Evolutionary conservation across 2,797 vertebrate genomes (phyloP), one percentile per base, ranked within the genome.

Genomic region (Sciurus carolinensis): DNA sequence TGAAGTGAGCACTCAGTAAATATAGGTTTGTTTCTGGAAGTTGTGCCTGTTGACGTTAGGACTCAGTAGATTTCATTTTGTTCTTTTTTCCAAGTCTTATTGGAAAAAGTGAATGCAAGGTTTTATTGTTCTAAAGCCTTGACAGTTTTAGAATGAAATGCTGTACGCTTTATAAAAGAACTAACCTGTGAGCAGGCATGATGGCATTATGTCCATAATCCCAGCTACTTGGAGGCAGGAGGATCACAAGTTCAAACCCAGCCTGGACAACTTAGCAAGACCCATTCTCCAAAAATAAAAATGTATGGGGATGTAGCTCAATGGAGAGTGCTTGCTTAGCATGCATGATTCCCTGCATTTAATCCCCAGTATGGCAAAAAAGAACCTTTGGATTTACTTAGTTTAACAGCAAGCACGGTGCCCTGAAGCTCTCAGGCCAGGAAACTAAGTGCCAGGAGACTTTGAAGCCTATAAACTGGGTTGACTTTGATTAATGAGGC

Each of bases 361-460:
- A 66, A 33, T 33, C 10, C 13, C 64, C 30, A 66, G 30, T 66
- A 66, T 33, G 0, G 5, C 64, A 66, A 66, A 66, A 66, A 33
- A 81, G 80, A 96, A 90, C 17, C 39, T 85, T 92, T 76, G 36
- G 11, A 42, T 93, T 91, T 87, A 91, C 67, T 95, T 90, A 92
- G 79, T 47, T 87, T 86, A 69, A 52, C 5, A 64, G 36, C 50
- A 91, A 47, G 28, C 14, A 62, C 33, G 3, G 39, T 39, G 39
- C 28, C 20, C 72, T n/a, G 67, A 80, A 84, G 42, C n/a, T 87
- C 59, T 85, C 62, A 44, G 67, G 47, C 47, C 12, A 66, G 72
- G 17, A 3, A 71, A n/a, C 76, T 90, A 75, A 95, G 75, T 87
- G 59, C 52, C 67, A 24, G 24, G 22, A 64, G 64, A 71, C 67